Conservation (phyloP, 2,888 invertebrate genomes). For the Pheosia tremula region DNA sequence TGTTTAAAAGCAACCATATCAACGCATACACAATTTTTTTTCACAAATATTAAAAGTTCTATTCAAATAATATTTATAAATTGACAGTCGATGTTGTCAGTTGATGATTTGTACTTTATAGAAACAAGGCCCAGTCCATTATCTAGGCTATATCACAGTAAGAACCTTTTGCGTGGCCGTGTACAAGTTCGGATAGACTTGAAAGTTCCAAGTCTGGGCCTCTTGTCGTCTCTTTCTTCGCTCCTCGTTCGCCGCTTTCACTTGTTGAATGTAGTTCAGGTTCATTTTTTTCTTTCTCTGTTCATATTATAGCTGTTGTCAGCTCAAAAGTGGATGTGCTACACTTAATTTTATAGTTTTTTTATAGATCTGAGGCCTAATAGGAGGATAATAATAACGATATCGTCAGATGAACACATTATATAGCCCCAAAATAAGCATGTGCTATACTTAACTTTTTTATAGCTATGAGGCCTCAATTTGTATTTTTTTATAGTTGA, state of each 20-base stretch:
- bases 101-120: not conserved
- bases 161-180: conserved; percentile 93
- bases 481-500: too few relatives aligned
- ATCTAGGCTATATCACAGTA: conserved; percentile 11
- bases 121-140: not conserved
- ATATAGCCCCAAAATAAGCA: too few relatives aligned
- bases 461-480: too few relatives aligned
- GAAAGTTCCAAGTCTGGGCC: conserved; percentile 91
- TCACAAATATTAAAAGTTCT: too few relatives aligned
- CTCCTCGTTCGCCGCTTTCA: conserved; percentile 70
- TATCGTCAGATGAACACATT: too few relatives aligned
- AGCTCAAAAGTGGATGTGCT: not conserved
- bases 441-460: too few relatives aligned
- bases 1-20: too few relatives aligned
- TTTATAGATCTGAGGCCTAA: not conserved
- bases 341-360: not conserved
- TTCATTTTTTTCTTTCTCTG: conserved; percentile 73
- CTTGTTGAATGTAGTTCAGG: conserved; percentile 76
- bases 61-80: too few relatives aligned
- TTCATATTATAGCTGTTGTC: conserved; percentile 4
- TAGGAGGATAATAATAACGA: too few relatives aligned
- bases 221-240: conserved; percentile 64
- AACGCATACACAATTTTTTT: too few relatives aligned
- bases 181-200: conserved; percentile 93
- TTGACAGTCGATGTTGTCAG: too few relatives aligned